A percentile compares a stretch with the other conserved stretches of the same genome.
These are phyloP conservation scores for Octonoba sinensis DNA, from an alignment of 2,888 invertebrate species.

Conservation along the genomic window DNA sequence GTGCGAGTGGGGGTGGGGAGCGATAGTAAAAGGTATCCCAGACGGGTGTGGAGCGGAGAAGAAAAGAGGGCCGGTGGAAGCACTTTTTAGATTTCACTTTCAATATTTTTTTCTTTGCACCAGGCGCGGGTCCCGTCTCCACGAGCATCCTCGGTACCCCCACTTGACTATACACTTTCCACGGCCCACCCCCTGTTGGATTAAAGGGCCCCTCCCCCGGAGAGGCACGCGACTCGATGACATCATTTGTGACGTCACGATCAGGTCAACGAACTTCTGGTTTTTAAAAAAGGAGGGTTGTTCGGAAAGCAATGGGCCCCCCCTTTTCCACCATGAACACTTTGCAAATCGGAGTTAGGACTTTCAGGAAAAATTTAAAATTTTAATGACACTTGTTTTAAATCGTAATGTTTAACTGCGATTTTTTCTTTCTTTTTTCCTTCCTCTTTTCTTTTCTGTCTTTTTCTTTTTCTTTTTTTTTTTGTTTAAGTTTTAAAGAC, in stretches of 20 bases:
- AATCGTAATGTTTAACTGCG: no score
- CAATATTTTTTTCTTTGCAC: constrained; percentile 15
- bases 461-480: no score
- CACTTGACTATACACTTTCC: constrained; percentile 55
- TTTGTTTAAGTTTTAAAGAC: no score
- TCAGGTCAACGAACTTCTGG: constrained; percentile 45
- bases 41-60: constrained; percentile 11
- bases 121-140: constrained; percentile 43
- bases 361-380: no score
- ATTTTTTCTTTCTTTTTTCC: no score
- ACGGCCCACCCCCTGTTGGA: constrained; percentile 46
- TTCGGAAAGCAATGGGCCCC: not conserved
- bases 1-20: constrained; percentile 29
- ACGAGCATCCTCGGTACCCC: constrained; percentile 53
- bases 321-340: not conserved
- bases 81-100: constrained; percentile 19
- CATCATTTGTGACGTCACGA: constrained; percentile 49
- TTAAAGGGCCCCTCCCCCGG: constrained; percentile 14
- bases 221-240: constrained; percentile 52
- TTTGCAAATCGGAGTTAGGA: no score
- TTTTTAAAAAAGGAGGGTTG: not conserved
- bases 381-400: no score
- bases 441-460: no score
- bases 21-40: constrained; percentile 15
- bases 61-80: constrained; percentile 32